Evolutionary conservation across 2,113 vertebrate genomes (phyloP), one percentile per base, ranked within the genome.

Genomic region (Eurypyga helias): DNA sequence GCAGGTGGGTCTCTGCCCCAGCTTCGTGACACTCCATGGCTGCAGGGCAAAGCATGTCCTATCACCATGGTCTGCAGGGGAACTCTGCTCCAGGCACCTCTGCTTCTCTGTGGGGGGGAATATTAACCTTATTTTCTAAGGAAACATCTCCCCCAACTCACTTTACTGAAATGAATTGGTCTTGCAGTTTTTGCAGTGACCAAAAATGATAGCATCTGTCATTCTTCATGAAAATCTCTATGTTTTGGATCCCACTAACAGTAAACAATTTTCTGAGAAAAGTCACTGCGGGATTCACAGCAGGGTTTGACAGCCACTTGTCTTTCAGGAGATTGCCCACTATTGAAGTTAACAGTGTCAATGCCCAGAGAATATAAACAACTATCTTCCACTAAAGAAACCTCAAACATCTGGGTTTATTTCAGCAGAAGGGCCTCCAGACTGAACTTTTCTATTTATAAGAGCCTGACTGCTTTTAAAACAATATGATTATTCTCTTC

Each of bases 221-320:
- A 97, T 58, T 91, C 80, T 95, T 75, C 89, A 91, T 66, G 64
- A 93, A 97, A 97, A 92, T 89, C 82, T 95, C 67, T 62, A 36
- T 90, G 46, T n/a, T 97, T 93, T 81, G 60, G 45, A 93, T 80
- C 71, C 55, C 61, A 92, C 64, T 78, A 96, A 92, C 62, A 78
- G 61, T 94, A 95, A 94, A 96, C 64, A 87, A 95, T 95, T 95
- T 93, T 89, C 94, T 95, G 31, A 90, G 79, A 94, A 90, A 90
- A 92, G 79, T 75, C 89, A 71, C 91, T 49, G 38, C 6, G 31
- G 90, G 90, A 96, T 78, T 95, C 94, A 71, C 87, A 89, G 85
- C 91, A 95, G 90, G 90, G 34, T 89, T 91, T 95, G 94, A 90
- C 90, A 95, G 79, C 25, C 87, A 85, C 91, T 95, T 94, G 73